Base-by-base conservation (phyloP, 2,888 invertebrate genomes). In the Dascillus cervinus region DNA sequence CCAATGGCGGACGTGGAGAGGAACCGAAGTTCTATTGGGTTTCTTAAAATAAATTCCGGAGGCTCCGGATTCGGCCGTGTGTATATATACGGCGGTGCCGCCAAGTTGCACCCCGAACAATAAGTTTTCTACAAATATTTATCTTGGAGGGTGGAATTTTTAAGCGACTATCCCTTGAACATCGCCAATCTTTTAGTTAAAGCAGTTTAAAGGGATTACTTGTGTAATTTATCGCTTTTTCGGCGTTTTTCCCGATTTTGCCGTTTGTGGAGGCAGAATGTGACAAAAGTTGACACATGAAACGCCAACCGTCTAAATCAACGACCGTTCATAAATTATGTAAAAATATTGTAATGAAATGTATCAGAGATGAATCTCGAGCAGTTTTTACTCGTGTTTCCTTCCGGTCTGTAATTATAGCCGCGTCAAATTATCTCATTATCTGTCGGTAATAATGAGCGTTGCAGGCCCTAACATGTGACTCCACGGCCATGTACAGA, bases 281-380 rank as follows among this genome's bases (percentile, higher is more conserved):
- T 17, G 17, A 17, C 17, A 17, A 6, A 17, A 17, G 17, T n/a
- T n/a, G 17, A 17, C 17, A 8, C n/a, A n/a, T n/a, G n/a, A n/a
- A 8, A 17, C 17, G 17, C 5, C 17, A 40, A 31, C 32, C 34
- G 29, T 28, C 26, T 12, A 32, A 35, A 48, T 43, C 56, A 50
- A 49, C 53, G 58, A 55, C 58, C 61, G 60, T 62, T 62, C 55
- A 55, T 51, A 52, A 61, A 50, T 49, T 59, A 65, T 65, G 65
- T 55, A 53, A 65, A 65, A 56, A 51, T 61, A 65, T 65, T 60
- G 37, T 60, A 65, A 65, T 65, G 56, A 61, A 50, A 65, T 65
- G 65, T 65, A 65, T 65, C 65, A 44, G 61, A 64, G 64, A 62
- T 63, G 63, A 63, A 64, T 65, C 56, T 56, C 58, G 59, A 56